Evolutionary conservation across 2,797 vertebrate genomes (phyloP), one percentile per base, ranked within the genome.

Genomic region (Antennarius maculatus): DNA sequence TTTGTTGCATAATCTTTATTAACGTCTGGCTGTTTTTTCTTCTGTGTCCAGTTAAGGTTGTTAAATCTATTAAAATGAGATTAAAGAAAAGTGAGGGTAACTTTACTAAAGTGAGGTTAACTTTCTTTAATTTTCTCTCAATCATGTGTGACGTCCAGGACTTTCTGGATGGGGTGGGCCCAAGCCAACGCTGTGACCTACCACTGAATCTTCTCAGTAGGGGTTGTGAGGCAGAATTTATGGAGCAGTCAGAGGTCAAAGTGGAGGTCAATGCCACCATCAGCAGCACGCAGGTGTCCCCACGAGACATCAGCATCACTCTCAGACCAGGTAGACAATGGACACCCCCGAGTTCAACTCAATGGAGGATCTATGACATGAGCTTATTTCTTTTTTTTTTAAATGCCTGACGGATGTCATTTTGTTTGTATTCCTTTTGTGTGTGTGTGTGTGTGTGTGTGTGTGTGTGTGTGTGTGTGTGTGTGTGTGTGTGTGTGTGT

Each of bases 251-350:
- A 4, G 85, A 86, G 51, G 88, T 92, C 73, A 94, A 71, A 80
- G 93, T 96, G 80, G 93, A 94, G 77, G 88, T 94, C 65, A 92
- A 87, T 59, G 75, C 92, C 74, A 92, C 87, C 3, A 75, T 91
- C 74, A 88, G 88, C 72, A 93, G 94, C 80, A 94, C 89, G 3
- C 98, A 99, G 90, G 96, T 98, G 88, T 94, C 90, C 18, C 97
- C 97, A 9, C 89, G 67, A 86, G 93, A 95, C 86, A 91, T 97
- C 81, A 91, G 89, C 57, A 68, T 97, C 77, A 94, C 94, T 1
- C 93, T 99, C 28, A 92, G 82, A 76, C 95, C 96, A 95, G 97
- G 97, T 98, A 89, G 71, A 88, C 9, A 0, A 29, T 62, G 14
- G 0, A 17, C 16, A 5, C 2, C n/a, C 14, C 29, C 15, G 27